Percentiles rank a stretch among this genome's conserved stretches.
Evolutionary conservation across 2,888 invertebrate species (phyloP).

Genomic region (Plagiodera versicolora): DNA sequence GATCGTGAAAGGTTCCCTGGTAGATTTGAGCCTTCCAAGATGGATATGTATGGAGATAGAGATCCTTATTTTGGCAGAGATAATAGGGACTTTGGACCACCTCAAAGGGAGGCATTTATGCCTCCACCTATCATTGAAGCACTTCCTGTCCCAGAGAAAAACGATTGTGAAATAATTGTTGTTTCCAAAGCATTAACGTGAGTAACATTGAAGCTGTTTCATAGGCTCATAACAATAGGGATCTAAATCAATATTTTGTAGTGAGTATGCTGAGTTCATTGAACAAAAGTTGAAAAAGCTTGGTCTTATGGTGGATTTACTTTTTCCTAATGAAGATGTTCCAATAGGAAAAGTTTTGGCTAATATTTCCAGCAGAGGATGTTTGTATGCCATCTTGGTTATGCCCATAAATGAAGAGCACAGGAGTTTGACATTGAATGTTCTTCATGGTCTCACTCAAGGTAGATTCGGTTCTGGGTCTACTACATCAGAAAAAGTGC

Average conservation of each 20-base stretch:
- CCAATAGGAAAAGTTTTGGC: slow-evolving; percentile 78
- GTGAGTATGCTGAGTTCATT: slow-evolving; percentile 87
- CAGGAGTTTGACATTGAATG: slow-evolving; percentile 84
- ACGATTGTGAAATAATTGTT: slow-evolving; percentile 91
- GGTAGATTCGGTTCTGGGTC: slow-evolving; percentile 57
- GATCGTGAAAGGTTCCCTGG: slow-evolving; percentile 29
- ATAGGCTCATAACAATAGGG: too few species aligned
- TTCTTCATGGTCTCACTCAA: slow-evolving; percentile 88
- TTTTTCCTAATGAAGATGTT: slow-evolving; percentile 91
- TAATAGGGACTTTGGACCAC: slow-evolving; percentile 30
- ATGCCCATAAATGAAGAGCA: slow-evolving; percentile 85
- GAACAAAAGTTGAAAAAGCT: slow-evolving; percentile 77
- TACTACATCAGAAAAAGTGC: background rate
- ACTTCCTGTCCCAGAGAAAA: slow-evolving; percentile 60
- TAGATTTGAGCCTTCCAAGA: slow-evolving; percentile 33
- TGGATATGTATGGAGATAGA: slow-evolving; percentile 26
- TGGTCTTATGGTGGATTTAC: slow-evolving; percentile 79
- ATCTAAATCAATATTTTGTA: too few species aligned
- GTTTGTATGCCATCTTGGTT: slow-evolving; percentile 85
- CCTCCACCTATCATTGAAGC: slow-evolving; percentile 42
- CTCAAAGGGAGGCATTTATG: slow-evolving; percentile 44
- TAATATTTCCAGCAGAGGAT: slow-evolving; percentile 85
- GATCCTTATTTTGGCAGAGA: slow-evolving; percentile 30
- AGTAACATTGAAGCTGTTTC: too few species aligned
- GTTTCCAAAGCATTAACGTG: slow-evolving; percentile 81